Conservation (phyloP, 2,113 vertebrate species). For the Megalops atlanticus region DNA sequence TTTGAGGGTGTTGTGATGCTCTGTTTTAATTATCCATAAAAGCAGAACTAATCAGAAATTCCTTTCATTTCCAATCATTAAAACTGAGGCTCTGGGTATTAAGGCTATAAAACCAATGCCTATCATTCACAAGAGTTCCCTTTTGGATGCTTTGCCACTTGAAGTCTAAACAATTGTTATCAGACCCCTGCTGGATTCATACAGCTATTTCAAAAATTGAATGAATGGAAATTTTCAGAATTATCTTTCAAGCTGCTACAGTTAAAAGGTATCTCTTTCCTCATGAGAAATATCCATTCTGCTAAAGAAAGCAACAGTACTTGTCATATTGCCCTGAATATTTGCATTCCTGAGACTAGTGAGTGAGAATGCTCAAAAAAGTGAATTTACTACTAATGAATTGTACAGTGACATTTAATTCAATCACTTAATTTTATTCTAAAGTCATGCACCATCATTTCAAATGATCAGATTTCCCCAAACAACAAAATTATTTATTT, state of each 20-base stretch:
- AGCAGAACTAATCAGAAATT: constrained; percentile 22
- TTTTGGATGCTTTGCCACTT: constrained; percentile 31
- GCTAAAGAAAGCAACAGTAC: constrained; percentile 23
- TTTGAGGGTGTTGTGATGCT: neutral
- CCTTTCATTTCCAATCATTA: constrained; percentile 28
- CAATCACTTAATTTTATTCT: constrained; percentile 26
- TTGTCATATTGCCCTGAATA: neutral
- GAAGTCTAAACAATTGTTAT: constrained; percentile 37
- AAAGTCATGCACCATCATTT: constrained; percentile 26
- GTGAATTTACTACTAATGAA: neutral
- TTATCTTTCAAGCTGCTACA: constrained; percentile 7
- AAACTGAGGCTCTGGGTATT: constrained; percentile 17
- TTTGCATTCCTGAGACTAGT: neutral
- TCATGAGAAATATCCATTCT: constrained; percentile 10
- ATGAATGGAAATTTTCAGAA: constrained; percentile 11
- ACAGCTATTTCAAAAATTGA: constrained; percentile 27
- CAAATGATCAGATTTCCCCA: constrained; percentile 3
- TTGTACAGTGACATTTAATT: constrained; percentile 33
- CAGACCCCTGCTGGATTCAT: constrained; percentile 35
- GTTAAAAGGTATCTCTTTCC: constrained; percentile 15
- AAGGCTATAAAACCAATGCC: constrained; percentile 36
- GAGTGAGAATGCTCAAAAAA: neutral
- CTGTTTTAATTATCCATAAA: constrained; percentile 46
- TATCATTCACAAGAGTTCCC: constrained; percentile 33
- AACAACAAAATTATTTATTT: constrained; percentile 43